A percentile compares a stretch with the other conserved stretches of the same genome.
These are phyloP conservation scores for Lycocerus yunnanus DNA, from an alignment of 2,888 invertebrate species.

Conservation along the genomic window DNA sequence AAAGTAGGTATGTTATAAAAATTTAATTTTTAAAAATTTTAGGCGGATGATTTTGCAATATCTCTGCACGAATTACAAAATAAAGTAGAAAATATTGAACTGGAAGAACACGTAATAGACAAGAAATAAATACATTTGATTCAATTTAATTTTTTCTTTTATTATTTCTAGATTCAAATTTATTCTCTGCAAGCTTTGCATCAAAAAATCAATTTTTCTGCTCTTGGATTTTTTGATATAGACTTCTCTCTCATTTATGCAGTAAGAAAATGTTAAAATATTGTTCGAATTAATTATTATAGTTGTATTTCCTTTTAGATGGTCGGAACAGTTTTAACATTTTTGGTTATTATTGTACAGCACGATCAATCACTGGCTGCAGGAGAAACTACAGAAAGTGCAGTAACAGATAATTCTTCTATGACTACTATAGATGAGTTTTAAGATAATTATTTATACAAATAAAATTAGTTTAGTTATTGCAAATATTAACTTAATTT, in stretches of 20 bases:
- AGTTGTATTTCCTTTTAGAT: slow-evolving; percentile 46
- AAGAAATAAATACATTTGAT: background rate
- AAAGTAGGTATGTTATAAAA: background rate
- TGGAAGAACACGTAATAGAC: slow-evolving; percentile 52
- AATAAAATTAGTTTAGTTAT: background rate
- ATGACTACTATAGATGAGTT: background rate
- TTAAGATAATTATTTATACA: background rate
- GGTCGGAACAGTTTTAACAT: slow-evolving; percentile 55
- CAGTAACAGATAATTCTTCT: background rate
- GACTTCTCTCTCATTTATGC: slow-evolving; percentile 57
- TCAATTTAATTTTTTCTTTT: background rate
- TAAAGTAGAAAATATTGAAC: slow-evolving; percentile 48
- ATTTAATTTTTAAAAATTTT: slow-evolving; percentile 44
- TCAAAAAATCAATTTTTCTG: slow-evolving; percentile 55
- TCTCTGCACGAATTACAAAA: slow-evolving; percentile 54
- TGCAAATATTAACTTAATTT: background rate
- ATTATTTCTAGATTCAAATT: slow-evolving; percentile 52
- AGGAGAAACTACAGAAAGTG: background rate
- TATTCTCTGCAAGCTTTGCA: slow-evolving; percentile 58
- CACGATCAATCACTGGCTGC: slow-evolving; percentile 44
- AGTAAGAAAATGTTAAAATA: slow-evolving; percentile 40
- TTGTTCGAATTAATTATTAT: background rate
- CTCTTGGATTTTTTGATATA: slow-evolving; percentile 57
- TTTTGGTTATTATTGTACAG: slow-evolving; percentile 56
- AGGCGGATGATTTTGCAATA: slow-evolving; percentile 54